phyloP scores from a whole-genome alignment of 2,888 invertebrate genomes.

The Brenthis daphne region DNA sequence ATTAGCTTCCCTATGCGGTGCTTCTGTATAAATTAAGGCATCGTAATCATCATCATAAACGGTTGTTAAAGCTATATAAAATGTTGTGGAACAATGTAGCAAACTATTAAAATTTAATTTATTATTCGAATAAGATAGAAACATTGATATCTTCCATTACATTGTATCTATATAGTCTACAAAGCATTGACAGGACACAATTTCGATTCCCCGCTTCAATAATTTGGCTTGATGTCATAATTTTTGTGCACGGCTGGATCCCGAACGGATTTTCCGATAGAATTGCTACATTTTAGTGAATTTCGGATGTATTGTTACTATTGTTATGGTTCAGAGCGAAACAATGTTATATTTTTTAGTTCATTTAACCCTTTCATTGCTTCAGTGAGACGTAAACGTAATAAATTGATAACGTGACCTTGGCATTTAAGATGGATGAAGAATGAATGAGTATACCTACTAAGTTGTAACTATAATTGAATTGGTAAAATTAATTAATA shows the following conservation, averaged over 20 bases:
- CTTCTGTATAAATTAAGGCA: background rate
- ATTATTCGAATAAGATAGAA: background rate
- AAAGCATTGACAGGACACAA: constrained; percentile 39
- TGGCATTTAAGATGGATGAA: background rate
- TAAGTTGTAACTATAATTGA: no score
- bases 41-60: no score
- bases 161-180: constrained; percentile 30
- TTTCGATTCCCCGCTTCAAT: constrained; percentile 52
- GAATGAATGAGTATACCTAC: no score
- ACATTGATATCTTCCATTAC: constrained; percentile 31
- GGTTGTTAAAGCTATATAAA: background rate
- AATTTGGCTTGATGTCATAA: constrained; percentile 74
- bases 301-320: constrained; percentile 47
- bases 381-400: constrained; percentile 40
- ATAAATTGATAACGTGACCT: constrained; percentile 23
- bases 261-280: constrained; percentile 76
- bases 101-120: constrained; percentile 2
- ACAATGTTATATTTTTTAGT: constrained; percentile 61
- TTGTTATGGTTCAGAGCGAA: constrained; percentile 57
- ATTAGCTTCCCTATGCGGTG: constrained; percentile 14
- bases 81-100: background rate
- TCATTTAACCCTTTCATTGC: constrained; percentile 56
- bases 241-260: constrained; percentile 69
- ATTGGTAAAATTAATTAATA: no score
- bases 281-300: constrained; percentile 63